These are phyloP conservation scores for Fukomys damarensis DNA, from an alignment of 2,113 vertebrate species.

Conservation along the genomic window DNA sequence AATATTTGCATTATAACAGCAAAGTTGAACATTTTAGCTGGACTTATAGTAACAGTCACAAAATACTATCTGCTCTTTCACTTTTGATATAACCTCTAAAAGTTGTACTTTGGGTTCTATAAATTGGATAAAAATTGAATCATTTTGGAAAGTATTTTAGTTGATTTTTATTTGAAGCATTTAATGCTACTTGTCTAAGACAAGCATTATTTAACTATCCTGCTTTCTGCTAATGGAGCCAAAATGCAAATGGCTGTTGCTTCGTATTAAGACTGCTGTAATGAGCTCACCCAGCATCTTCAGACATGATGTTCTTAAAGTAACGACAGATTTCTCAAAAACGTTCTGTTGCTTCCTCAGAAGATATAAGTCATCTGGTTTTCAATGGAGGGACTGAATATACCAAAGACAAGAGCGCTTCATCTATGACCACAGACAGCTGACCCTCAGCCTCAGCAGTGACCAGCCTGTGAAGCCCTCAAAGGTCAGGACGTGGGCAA, in stretches of 20 bases:
- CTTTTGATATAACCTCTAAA: background rate
- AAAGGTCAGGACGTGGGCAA: background rate
- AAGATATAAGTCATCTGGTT: background rate
- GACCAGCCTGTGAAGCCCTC: background rate
- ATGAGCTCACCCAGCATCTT: background rate
- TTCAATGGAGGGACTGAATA: background rate
- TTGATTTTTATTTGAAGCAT: background rate
- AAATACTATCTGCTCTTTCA: background rate
- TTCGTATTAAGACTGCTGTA: background rate
- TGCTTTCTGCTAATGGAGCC: background rate
- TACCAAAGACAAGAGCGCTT: background rate
- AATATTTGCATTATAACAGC: background rate
- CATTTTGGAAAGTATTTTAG: background rate
- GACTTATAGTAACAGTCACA: conserved; percentile 12
- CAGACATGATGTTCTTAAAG: background rate
- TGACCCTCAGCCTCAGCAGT: background rate
- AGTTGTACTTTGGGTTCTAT: background rate
- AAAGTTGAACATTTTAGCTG: conserved; percentile 8
- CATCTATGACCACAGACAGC: background rate
- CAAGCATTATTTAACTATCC: background rate
- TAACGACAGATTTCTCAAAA: background rate
- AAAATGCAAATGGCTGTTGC: background rate
- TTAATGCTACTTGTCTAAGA: background rate
- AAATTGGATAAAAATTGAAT: background rate
- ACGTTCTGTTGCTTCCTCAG: background rate